Conservation (phyloP, 2,797 vertebrate species). For the Myotis pilosus region DNA sequence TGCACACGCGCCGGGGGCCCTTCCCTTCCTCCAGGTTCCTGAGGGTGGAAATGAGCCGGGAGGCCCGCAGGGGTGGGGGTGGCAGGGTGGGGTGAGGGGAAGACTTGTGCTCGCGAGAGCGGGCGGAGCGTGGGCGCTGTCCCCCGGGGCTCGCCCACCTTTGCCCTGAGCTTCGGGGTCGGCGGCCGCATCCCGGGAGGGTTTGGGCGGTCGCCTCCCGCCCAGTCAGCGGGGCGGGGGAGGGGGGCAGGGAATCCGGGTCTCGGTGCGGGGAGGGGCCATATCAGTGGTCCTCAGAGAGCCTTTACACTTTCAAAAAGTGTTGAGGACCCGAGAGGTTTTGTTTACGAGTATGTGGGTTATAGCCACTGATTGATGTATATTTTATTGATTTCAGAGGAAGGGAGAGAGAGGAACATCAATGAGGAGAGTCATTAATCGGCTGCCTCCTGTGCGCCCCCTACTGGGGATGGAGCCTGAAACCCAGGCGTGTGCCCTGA, state of each 20-base stretch:
- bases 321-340: not conserved
- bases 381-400: too few relatives aligned
- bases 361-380: not conserved
- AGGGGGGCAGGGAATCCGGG: not conserved
- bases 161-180: not conserved
- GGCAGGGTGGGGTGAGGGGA: not conserved
- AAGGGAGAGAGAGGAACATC: too few relatives aligned
- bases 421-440: too few relatives aligned
- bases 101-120: not conserved
- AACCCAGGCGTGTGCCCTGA: too few relatives aligned
- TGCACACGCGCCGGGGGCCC: not conserved
- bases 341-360: not conserved
- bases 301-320: not conserved
- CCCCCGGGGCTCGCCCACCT: accelerated
- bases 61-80: not conserved
- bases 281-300: not conserved
- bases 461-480: too few relatives aligned
- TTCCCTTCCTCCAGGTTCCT: accelerated
- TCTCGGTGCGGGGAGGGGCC: not conserved
- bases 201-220: not conserved
- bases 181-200: not conserved
- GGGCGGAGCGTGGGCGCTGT: not conserved
- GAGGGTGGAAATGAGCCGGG: not conserved
- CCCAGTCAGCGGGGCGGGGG: not conserved
- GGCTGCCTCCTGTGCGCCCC: too few relatives aligned